Evolutionary conservation across 2,797 vertebrate species (phyloP), one percentile per base, ranked within the genome.

Genomic region (Syngnathus rostellatus): DNA sequence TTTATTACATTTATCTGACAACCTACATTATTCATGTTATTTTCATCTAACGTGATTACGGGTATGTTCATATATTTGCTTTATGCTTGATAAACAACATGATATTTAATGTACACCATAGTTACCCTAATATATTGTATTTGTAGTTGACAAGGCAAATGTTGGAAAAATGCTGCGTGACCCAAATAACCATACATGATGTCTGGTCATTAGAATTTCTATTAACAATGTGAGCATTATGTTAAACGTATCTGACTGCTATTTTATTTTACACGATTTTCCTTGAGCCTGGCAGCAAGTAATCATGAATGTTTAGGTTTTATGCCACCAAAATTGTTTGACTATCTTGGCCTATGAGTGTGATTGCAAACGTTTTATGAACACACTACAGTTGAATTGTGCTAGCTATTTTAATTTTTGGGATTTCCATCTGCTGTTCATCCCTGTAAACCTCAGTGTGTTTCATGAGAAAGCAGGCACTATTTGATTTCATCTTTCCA

Each of bases 401-500:
- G 37, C 17, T 38, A n/a, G 5, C 41, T 69, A 31, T 65, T 76
- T 54, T 60, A 63, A 66, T 31, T 6, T 37, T 12, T 12, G 4
- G 4, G 31, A 31, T 41, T 9, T 41, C 40, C 11, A 3, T 12
- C 43, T 31, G 31, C 31, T 31, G 31, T 31, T 58, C 58, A 69
- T 54, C 60, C 66, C 50, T 65, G 66, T 65, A 64, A 60, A 53
- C 38, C 51, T 54, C 65, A 70, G 72, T 71, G 58, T 72, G 67
- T 72, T 71, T 71, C 66, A 67, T 65, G 63, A 66, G 75, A 59
- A 76, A 54, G 67, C 78, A 80, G 78, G 65, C 83, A 63, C 77
- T 66, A 55, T 61, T 51, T 73, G 74, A 75, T 83, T 83, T 63
- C 68, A 69, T 81, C 72, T 82, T 72, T 78, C 67, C 68, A 65